Conservation (phyloP, 2,113 vertebrate species). For the Callorhinus ursinus region DNA sequence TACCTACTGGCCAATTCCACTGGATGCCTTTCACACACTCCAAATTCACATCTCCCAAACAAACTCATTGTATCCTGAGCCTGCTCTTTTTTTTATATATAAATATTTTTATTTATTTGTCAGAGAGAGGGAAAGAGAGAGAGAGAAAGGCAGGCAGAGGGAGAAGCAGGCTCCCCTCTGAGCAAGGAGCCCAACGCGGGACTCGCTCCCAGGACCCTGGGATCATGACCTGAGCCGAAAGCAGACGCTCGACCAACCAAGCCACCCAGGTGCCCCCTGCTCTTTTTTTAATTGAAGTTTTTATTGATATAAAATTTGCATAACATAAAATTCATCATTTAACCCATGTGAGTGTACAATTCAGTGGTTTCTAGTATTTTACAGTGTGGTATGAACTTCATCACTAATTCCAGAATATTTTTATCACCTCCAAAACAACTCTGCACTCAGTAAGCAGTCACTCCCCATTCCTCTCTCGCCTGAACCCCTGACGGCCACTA, state of each 20-base stretch:
- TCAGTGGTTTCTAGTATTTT: neutral
- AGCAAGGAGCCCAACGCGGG: too few species aligned
- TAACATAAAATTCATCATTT: neutral
- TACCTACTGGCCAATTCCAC: neutral
- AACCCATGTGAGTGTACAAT: neutral
- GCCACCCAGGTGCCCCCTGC: neutral
- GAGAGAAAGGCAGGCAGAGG: too few species aligned
- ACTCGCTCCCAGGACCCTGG: too few species aligned
- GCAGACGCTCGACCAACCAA: too few species aligned
- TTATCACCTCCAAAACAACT: neutral
- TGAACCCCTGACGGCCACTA: neutral
- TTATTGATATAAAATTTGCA: neutral
- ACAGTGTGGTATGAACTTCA: neutral
- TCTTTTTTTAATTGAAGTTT: neutral
- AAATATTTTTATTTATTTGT: too few species aligned
- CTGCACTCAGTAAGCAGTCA: neutral
- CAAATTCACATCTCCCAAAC: neutral
- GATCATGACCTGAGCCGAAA: too few species aligned
- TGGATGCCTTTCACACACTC: neutral
- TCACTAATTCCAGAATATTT: neutral
- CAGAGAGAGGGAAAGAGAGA: too few species aligned
- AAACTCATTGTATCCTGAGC: neutral
- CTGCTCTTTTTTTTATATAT: neutral
- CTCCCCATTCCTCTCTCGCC: neutral
- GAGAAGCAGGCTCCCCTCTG: too few species aligned